phyloP scores from a whole-genome alignment of 2,797 vertebrate genomes.

The Eremophila alpestris region DNA sequence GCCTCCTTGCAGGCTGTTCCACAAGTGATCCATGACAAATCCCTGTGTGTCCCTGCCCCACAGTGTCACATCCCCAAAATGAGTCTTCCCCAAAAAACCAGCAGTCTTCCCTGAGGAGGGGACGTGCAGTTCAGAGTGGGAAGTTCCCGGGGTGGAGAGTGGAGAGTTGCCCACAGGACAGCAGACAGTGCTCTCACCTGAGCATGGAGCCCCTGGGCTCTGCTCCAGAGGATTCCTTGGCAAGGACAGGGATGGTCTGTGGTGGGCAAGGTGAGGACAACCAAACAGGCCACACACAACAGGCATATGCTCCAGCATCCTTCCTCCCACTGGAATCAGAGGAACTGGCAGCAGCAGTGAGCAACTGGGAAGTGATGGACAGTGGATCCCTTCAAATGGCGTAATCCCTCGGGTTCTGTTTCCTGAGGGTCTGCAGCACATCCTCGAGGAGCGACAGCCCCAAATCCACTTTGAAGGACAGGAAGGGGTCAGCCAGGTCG shows the following conservation, averaged over 20 bases:
- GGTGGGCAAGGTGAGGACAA: neutral
- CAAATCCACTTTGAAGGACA: conserved; percentile 91
- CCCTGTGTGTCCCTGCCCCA: neutral
- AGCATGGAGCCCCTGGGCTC: neutral
- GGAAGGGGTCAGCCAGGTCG: conserved; percentile 71
- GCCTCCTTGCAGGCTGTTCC: neutral
- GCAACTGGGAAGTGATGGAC: neutral
- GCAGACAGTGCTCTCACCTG: neutral
- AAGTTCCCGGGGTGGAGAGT: neutral
- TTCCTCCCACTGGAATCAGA: neutral
- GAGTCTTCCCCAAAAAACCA: neutral
- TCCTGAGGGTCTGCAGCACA: conserved; percentile 90
- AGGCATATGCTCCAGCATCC: neutral
- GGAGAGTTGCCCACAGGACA: neutral
- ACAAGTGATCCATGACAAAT: neutral
- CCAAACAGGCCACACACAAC: neutral
- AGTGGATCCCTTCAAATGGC: conserved; percentile 48
- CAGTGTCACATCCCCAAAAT: neutral
- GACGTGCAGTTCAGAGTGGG: neutral
- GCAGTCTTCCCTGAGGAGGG: neutral
- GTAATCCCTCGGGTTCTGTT: conserved; percentile 75
- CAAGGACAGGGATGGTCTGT: neutral
- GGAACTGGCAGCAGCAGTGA: neutral
- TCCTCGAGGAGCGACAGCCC: conserved; percentile 93
- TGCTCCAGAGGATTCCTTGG: neutral